phyloP scores from a whole-genome alignment of 2,113 vertebrate genomes.

The Chloropsis hardwickii region DNA sequence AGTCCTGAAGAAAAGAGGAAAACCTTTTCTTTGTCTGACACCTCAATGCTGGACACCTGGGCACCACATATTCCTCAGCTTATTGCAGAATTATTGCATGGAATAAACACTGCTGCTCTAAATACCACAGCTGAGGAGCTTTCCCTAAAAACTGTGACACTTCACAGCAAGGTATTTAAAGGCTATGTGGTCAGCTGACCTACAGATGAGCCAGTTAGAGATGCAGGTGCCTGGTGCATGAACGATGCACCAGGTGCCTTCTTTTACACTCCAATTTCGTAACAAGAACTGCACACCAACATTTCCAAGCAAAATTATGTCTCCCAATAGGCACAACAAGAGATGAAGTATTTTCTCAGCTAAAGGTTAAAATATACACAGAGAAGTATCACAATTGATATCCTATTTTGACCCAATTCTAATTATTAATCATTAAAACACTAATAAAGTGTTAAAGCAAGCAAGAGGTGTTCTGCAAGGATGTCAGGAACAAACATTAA shows the following conservation, averaged over 20 bases:
- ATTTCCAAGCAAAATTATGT: not conserved
- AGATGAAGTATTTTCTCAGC: not conserved
- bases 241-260: fast-evolving
- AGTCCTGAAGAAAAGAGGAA: not conserved
- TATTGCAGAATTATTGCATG: not conserved
- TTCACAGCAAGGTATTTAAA: not conserved
- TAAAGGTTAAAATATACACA: not conserved
- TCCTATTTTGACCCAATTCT: not conserved
- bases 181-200: not conserved
- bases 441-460: not conserved
- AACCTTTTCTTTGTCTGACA: not conserved
- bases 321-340: not conserved
- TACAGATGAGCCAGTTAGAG: not conserved
- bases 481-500: not conserved
- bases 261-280: not conserved
- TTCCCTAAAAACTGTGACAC: not conserved
- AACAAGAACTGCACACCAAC: not conserved
- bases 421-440: not conserved
- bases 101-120: not conserved
- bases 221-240: fast-evolving
- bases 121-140: not conserved
- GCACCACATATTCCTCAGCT: not conserved
- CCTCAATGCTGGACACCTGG: not conserved
- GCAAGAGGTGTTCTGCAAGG: not conserved
- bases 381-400: not conserved